Base-by-base conservation (phyloP, 2,797 vertebrate species). In the Amphiprion clarkii region DNA sequence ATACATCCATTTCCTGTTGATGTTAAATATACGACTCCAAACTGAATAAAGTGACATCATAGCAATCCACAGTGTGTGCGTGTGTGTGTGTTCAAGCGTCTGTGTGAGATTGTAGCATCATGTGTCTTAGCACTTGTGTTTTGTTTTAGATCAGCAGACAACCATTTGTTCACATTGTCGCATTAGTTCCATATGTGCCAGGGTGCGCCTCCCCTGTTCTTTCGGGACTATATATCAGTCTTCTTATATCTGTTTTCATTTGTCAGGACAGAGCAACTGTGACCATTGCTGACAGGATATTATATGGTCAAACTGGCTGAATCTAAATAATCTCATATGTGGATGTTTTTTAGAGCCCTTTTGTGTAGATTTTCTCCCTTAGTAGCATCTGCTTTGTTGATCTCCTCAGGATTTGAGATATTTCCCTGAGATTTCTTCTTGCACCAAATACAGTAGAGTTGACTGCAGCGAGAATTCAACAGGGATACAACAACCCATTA, bases 1-100 rank as follows among this genome's bases (percentile, higher is more conserved):
- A 46, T 64, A 62, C 49, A 67, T 65, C 60, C 77, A 76, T 79
- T 89, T 85, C 72, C 86, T 56, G 63, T 63, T 71, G 70, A 81
- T 88, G 82, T 84, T 89, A 68, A 86, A 89, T 80, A 73, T 73
- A 78, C 17, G 29, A 56, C 68, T 86, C 65, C 59, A 79, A 70
- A 77, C 57, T 78, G 52, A 68, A 86, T 83, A 87, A 87, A 68
- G 60, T 72, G 62, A 80, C 73, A 73, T 80, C 33, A 79, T 8
- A 21, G 63, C 39, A 6, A 31, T 52, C 7, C 27, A 9, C 36
- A 39, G 56, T 16, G 33, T 62, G 66, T 11, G 31, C 40, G 66
- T 9, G 56, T 16, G 33, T 61, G 66, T 29, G 31, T 71, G 23
- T 60, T 19, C 3, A 29, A 56, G 76, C 27, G 31, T 71, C 51